phyloP scores from a whole-genome alignment of 2,797 vertebrate genomes.

The Poeciliopsis turneri region DNA sequence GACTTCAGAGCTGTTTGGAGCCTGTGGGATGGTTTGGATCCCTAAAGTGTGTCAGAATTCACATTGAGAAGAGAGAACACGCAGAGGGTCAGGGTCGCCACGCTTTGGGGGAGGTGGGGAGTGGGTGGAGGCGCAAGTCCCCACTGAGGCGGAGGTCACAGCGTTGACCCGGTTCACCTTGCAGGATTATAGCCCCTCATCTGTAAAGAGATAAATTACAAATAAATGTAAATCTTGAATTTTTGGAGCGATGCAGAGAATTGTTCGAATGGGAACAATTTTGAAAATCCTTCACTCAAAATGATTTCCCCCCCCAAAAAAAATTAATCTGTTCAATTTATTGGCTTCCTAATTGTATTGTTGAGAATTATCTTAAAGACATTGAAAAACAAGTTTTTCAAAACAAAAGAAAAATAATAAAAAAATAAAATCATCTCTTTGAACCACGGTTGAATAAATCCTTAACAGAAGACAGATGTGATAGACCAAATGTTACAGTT shows the following conservation, averaged over 20 bases:
- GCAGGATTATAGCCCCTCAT: slow-evolving; percentile 20
- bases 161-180: slow-evolving; percentile 61
- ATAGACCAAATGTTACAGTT: slow-evolving; percentile 57
- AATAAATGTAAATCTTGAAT: slow-evolving; percentile 57
- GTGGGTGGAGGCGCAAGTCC: slow-evolving; percentile 37
- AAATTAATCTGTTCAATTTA: too few relatives aligned
- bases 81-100: slow-evolving; percentile 1
- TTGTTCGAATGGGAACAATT: not conserved
- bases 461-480: slow-evolving; percentile 47
- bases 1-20: slow-evolving; percentile 8
- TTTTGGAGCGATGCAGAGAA: slow-evolving; percentile 44
- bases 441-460: slow-evolving; percentile 17
- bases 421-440: slow-evolving; percentile 5
- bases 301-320: not conserved
- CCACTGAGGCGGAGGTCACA: slow-evolving; percentile 41
- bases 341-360: slow-evolving; percentile 1
- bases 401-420: not conserved
- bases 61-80: slow-evolving; percentile 28
- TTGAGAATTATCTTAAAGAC: not conserved
- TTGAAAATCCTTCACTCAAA: not conserved
- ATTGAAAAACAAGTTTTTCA: slow-evolving; percentile 5
- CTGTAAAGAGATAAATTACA: slow-evolving; percentile 44
- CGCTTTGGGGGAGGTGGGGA: slow-evolving; percentile 1
- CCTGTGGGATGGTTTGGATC: slow-evolving; percentile 14
- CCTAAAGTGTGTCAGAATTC: slow-evolving; percentile 26